Conservation (phyloP, 2,888 invertebrate genomes). For the Caenorhabditis sp. region DNA sequence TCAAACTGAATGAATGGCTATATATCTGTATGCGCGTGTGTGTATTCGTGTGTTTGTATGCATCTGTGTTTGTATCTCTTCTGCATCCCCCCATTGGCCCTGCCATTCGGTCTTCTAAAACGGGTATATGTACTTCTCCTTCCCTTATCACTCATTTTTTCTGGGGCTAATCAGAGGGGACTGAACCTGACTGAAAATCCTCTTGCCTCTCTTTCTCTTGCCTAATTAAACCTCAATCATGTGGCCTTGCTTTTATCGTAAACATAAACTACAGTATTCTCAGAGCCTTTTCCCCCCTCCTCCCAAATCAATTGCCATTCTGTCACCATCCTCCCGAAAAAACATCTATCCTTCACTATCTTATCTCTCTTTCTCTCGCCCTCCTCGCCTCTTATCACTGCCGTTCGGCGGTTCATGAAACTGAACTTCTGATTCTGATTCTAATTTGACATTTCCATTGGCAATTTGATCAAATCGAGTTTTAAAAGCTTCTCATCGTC, state of each 20-base stretch:
- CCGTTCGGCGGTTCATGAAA: too few species aligned
- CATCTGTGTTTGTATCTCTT: conserved; percentile 54
- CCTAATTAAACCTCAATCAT: background rate
- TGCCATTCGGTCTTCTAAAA: conserved; percentile 61
- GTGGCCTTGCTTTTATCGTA: background rate
- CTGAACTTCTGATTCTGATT: background rate
- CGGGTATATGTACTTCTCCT: conserved; percentile 60
- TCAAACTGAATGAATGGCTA: conserved; percentile 57
- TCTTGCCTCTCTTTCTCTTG: too few species aligned
- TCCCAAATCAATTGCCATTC: too few species aligned
- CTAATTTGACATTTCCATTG: conserved; percentile 6
- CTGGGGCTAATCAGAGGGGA: conserved; percentile 18
- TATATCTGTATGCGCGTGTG: conserved; percentile 39
- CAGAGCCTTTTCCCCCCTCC: too few species aligned
- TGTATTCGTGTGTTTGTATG: conserved; percentile 55
- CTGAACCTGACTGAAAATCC: conserved; percentile 60
- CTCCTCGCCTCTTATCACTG: too few species aligned
- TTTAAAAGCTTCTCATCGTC: conserved; percentile 51
- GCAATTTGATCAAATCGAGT: conserved; percentile 52
- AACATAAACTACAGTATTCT: background rate
- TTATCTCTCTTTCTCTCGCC: too few species aligned
- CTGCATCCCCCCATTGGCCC: conserved; percentile 5
- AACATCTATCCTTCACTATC: too few species aligned
- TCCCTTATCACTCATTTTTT: conserved; percentile 42
- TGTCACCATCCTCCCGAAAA: too few species aligned